Evolutionary conservation across 2,888 invertebrate species (phyloP).

Genomic region (Drosophila rellima): DNA sequence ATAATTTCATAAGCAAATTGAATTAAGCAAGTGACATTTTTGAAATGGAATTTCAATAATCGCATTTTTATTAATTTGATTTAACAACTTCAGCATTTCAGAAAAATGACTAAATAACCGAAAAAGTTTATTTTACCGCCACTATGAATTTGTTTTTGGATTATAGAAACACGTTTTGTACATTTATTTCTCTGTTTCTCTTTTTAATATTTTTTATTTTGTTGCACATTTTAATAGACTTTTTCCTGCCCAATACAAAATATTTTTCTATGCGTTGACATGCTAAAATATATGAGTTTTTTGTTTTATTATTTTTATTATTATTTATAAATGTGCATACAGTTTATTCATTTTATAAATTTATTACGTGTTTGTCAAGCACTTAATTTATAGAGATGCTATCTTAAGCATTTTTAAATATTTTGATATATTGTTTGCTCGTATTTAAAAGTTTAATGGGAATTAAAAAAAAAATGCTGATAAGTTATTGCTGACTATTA

Average conservation of each 20-base stretch:
- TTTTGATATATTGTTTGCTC: no score
- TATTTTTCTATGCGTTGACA: conserved; percentile 7
- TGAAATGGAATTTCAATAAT: conserved; percentile 20
- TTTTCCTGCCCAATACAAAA: background rate
- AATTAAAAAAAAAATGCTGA: no score
- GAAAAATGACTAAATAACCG: background rate
- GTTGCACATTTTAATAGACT: background rate
- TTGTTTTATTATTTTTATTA: background rate
- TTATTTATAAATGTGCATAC: background rate
- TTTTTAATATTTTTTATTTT: background rate
- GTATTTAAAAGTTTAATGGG: background rate
- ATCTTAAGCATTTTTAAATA: background rate
- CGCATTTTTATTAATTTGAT: conserved; percentile 12
- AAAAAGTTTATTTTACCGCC: background rate
- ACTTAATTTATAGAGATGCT: background rate
- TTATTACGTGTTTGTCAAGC: background rate
- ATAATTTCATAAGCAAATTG: conserved; percentile 48
- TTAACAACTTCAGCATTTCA: background rate
- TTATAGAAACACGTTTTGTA: background rate
- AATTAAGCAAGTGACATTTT: conserved; percentile 35
- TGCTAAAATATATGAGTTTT: conserved; percentile 8
- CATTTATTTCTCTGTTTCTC: background rate
- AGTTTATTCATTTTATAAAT: conserved; percentile 7
- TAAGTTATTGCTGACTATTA: no score
- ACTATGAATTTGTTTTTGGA: background rate